Conservation (phyloP, 2,888 invertebrate genomes). For the Lomographa bimaculata region DNA sequence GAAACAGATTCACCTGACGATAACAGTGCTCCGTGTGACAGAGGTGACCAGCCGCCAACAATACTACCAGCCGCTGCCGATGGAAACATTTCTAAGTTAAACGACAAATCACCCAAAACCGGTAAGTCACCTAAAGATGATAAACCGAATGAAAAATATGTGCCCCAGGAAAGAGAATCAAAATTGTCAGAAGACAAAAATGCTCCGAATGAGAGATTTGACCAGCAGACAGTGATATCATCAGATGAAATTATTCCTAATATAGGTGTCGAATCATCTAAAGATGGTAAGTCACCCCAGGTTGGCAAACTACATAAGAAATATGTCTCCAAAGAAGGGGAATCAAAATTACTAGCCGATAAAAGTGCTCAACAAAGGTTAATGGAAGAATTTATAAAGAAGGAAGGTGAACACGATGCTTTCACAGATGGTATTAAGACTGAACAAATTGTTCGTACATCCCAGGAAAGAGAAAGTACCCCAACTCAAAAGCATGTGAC, state of each 20-base stretch:
- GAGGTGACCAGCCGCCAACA: slow-evolving; percentile 37
- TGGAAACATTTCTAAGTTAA: slow-evolving; percentile 29
- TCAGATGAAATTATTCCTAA: too few relatives aligned
- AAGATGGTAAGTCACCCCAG: slow-evolving; percentile 20
- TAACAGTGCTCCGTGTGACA: slow-evolving; percentile 41
- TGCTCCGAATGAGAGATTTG: too few relatives aligned
- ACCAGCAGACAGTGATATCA: too few relatives aligned
- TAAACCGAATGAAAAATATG: slow-evolving; percentile 28
- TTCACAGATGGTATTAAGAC: slow-evolving; percentile 8
- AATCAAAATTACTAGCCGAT: too few relatives aligned
- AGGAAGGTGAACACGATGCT: slow-evolving; percentile 10
- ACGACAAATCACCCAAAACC: slow-evolving; percentile 26
- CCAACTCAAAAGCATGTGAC: slow-evolving; percentile 14
- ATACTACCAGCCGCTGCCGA: slow-evolving; percentile 38
- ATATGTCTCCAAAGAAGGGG: slow-evolving; percentile 34
- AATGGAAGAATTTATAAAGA: slow-evolving; percentile 40
- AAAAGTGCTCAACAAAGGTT: slow-evolving; percentile 43
- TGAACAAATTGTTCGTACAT: slow-evolving; percentile 21
- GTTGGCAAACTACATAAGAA: slow-evolving; percentile 29
- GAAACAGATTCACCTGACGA: slow-evolving; percentile 23
- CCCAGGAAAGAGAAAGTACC: slow-evolving; percentile 13
- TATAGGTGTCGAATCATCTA: slow-evolving; percentile 27
- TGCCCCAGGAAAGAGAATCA: slow-evolving; percentile 26
- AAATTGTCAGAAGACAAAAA: slow-evolving; percentile 26
- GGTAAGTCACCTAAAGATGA: slow-evolving; percentile 25